A percentile compares a stretch with the other conserved stretches of the same genome.
phyloP scores from a whole-genome alignment of 2,888 invertebrate genomes.

The Kuschelorhynchus macadamiae region DNA sequence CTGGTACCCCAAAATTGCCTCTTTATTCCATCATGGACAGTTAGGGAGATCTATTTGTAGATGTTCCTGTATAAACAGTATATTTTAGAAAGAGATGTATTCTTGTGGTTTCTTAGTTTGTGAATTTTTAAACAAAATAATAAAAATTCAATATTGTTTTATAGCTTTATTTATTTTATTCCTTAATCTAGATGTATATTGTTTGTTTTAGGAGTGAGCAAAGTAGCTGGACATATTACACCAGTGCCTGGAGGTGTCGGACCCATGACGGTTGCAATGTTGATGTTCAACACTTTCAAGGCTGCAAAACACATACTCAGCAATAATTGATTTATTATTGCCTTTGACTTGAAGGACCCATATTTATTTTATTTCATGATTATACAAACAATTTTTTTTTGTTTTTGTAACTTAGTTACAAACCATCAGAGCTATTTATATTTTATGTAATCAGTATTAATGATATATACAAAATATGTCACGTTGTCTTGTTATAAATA shows the following conservation, averaged over 20 bases:
- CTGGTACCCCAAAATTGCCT: no score
- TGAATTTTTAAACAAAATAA: no score
- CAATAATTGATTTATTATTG: background rate
- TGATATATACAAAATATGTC: background rate
- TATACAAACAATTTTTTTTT: background rate
- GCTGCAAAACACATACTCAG: conserved; percentile 72
- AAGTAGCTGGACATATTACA: conserved; percentile 87
- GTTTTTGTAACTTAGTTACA: background rate
- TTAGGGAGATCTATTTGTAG: no score
- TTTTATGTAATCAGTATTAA: conserved; percentile 1
- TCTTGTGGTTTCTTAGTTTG: no score
- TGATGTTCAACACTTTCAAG: conserved; percentile 89
- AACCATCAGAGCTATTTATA: background rate
- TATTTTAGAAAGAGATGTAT: no score
- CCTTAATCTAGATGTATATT: no score
- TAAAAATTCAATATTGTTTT: no score
- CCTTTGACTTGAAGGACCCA: background rate
- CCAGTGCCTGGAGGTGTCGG: conserved; percentile 95
- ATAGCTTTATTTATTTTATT: no score
- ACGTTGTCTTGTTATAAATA: background rate
- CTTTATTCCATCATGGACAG: no score
- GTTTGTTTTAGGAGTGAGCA: conserved; percentile 75
- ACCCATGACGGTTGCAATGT: conserved; percentile 94
- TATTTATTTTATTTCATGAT: background rate
- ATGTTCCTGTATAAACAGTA: no score